Base-by-base conservation (phyloP, 2,888 invertebrate genomes). In the Heliconius hortense region DNA sequence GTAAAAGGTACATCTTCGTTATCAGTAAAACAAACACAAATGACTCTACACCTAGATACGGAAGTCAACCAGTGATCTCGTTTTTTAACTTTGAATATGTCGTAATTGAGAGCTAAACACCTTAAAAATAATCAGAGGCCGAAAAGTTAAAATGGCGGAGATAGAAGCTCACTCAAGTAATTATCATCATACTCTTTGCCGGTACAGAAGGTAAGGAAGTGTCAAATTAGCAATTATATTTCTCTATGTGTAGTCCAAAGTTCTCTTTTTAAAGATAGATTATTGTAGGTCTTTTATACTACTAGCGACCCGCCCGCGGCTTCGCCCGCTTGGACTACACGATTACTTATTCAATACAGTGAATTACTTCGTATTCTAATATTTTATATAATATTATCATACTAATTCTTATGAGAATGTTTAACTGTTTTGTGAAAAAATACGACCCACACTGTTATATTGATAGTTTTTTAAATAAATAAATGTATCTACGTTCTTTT, bases 11-110 rank as follows among this genome's bases (percentile, higher is more conserved):
- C 39, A 63, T 70, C 63, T 53, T 39, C 24, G 24, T 59, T 60
- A 71, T 60, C 71, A 10, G 10, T 60, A 68, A 70, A 43, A 63
- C 70, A 74, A 74, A 74, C 35, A 74, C 31, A 63, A 24, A 73
- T 48, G 26, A 56, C 48, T 39, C 64, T 26, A 39, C 31, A 3
- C 10, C 21, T 56, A 70, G 56, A 70, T 69, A 69, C 74, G 69
- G 70, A 74, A 74, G 60, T 35, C 24, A 26, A 64, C 48, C 48
- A 69, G 63, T 69, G 26, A 69, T 63, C 26, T 69, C 63, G 18
- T 18, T 59, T 70, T 71, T 71, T 21, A 59, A 60, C 59, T 35
- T 13, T 7, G 39, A 26, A 60, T 26, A 26, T 60, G 35, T 59
- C 59, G 71, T 60, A 59, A 71, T 71, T 53, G 11, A 28, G n/a